Base-by-base conservation (phyloP, 2,113 vertebrate genomes). In the Diadophis punctatus region DNA sequence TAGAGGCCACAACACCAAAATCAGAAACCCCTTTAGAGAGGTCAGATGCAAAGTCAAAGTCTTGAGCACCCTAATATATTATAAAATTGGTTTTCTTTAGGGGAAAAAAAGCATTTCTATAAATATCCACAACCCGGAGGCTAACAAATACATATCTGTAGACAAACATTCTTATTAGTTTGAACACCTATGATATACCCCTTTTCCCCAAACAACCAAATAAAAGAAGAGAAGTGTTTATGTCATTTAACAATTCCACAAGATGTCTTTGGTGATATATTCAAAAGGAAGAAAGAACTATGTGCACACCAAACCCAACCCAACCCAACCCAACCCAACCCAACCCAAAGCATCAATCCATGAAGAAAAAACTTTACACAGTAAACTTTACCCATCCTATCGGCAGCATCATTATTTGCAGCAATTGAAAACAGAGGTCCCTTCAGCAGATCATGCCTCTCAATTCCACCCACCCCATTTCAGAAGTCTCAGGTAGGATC, bases 241-340 rank as follows among this genome's bases (percentile, higher is more conserved):
- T 91, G 8, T 55, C 90, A 11, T 0, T 30, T 27, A 90, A 55
- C 90, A 34, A 87, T 4, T 43, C 87, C 80, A 34, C 22, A 1
- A 55, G 85, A 92, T 68, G 94, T 95, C 96, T 97, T 97, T 96
- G 96, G 96, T 96, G 96, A 95, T 88, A 86, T 0, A 68, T 90
- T 91, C 10, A 52, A 86, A 91, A 30, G 56, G 34, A 89, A 89
- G 8, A 6, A 34, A 16, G 8, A 60, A 30, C 25, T 46, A 60
- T 34, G 0, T 30, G 7, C 34, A 52, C 58, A 2, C 8, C 39
- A 39, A 12, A 2, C 52, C 25, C 48, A 43, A 49, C 27, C 11
- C 49, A 63, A 51, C 56, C 46, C n/a, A 23, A 14, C 55, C 18
- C 14, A 60, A 88, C 27, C 11, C 49, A 63, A 51, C 56, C 46